phyloP scores from a whole-genome alignment of 1,140 invertebrate genomes.

The Pteromalus puparum region DNA sequence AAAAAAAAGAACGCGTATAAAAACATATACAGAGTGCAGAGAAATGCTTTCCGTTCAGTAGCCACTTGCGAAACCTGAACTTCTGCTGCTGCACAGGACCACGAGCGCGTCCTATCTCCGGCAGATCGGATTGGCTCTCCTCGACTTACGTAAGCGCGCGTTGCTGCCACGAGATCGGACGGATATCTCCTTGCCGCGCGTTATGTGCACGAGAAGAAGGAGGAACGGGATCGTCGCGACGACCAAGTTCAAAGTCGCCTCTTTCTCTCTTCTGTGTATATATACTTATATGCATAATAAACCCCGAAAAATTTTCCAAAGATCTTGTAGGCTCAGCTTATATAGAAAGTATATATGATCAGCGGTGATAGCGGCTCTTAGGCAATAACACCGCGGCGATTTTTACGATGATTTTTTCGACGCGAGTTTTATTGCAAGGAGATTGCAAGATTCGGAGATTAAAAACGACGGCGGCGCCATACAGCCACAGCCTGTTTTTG shows the following conservation, averaged over 20 bases:
- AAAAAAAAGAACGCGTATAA: slow-evolving; percentile 54
- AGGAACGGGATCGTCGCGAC: slow-evolving; percentile 37
- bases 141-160: slow-evolving; percentile 35
- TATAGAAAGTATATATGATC: background rate
- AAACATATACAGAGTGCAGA: slow-evolving; percentile 47
- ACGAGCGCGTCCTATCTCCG: background rate
- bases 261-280: background rate
- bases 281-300: background rate
- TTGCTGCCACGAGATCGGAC: background rate
- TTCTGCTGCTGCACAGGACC: background rate
- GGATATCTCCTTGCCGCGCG: slow-evolving; percentile 5
- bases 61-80: slow-evolving; percentile 21
- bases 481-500: slow-evolving; percentile 22
- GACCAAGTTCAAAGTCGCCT: slow-evolving; percentile 40
- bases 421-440: background rate
- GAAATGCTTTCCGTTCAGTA: slow-evolving; percentile 35
- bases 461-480: slow-evolving; percentile 28
- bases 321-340: background rate
- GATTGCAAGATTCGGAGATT: slow-evolving; percentile 44
- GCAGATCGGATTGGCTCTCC: slow-evolving; percentile 15
- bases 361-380: background rate
- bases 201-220: background rate
- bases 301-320: slow-evolving; percentile 25
- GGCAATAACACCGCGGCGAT: background rate
- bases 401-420: slow-evolving; percentile 12